A percentile compares a stretch with the other conserved stretches of the same genome.
phyloP scores from a whole-genome alignment of 2,113 vertebrate species.

The Lagenorhynchus albirostris region DNA sequence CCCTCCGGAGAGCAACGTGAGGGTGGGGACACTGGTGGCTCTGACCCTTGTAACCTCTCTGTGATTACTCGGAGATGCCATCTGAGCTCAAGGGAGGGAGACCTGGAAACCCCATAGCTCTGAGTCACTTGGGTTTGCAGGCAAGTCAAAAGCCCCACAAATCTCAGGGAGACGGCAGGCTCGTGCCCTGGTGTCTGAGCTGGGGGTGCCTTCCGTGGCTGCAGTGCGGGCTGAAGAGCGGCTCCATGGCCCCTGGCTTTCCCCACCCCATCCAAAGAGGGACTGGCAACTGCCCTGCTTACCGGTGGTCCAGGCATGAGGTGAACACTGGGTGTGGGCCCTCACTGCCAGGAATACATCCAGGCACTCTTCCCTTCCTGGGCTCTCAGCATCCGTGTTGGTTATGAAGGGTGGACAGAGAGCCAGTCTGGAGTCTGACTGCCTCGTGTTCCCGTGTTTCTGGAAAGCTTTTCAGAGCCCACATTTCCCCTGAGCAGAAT shows the following conservation, averaged over 20 bases:
- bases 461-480: neutral
- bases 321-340: too few species aligned
- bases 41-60: neutral
- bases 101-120: constrained; percentile 7
- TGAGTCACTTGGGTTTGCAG: constrained; percentile 32
- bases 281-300: neutral
- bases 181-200: too few species aligned
- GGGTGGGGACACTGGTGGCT: neutral
- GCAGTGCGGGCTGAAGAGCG: neutral
- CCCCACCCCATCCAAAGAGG: neutral
- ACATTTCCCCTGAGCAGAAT: neutral
- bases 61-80: constrained; percentile 33
- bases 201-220: neutral
- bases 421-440: neutral
- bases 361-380: neutral
- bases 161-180: neutral
- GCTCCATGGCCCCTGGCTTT: neutral
- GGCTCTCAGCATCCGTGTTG: neutral
- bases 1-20: neutral
- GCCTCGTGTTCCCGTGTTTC: neutral
- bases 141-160: neutral
- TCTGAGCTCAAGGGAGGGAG: neutral
- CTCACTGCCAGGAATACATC: neutral
- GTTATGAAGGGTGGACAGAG: neutral
- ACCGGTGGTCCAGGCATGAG: neutral